A percentile compares a stretch with the other conserved stretches of the same genome.
Conservation (phyloP, 1,140 invertebrate genomes). For the Drosophila willistoni region DNA sequence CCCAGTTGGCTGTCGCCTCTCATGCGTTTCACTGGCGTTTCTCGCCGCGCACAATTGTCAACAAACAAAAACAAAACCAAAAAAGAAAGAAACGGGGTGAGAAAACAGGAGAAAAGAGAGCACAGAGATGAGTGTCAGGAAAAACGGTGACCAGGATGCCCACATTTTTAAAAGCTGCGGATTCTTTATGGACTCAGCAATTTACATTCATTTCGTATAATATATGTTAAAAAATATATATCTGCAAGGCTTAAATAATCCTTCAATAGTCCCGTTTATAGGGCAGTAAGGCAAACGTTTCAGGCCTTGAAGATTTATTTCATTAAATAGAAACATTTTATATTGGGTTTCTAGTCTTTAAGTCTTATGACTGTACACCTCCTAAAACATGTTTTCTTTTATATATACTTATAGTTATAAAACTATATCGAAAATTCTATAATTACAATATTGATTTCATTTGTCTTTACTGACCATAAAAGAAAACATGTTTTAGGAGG, state of each 20-base stretch:
- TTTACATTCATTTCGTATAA: conserved; percentile 72
- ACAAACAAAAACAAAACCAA: conserved; percentile 29
- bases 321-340: background rate
- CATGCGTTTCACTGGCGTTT: conserved; percentile 40
- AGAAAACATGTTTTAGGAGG: background rate
- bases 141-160: conserved; percentile 27
- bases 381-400: no score
- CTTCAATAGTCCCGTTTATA: conserved; percentile 30
- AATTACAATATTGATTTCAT: no score
- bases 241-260: background rate
- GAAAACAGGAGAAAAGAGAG: conserved; percentile 1
- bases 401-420: no score
- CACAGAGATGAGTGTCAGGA: conserved; percentile 20
- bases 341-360: background rate
- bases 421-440: no score
- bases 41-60: conserved; percentile 43
- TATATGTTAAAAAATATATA: conserved; percentile 6
- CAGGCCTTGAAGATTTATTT: background rate
- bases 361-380: no score
- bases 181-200: conserved; percentile 66
- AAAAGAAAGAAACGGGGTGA: conserved; percentile 31
- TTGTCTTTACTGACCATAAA: no score
- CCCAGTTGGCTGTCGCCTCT: conserved; percentile 27
- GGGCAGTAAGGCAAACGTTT: conserved; percentile 47
- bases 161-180: conserved; percentile 55